These are phyloP conservation scores for Neodontobutis hainanensis DNA, from an alignment of 2,113 vertebrate genomes.

Conservation along the genomic window DNA sequence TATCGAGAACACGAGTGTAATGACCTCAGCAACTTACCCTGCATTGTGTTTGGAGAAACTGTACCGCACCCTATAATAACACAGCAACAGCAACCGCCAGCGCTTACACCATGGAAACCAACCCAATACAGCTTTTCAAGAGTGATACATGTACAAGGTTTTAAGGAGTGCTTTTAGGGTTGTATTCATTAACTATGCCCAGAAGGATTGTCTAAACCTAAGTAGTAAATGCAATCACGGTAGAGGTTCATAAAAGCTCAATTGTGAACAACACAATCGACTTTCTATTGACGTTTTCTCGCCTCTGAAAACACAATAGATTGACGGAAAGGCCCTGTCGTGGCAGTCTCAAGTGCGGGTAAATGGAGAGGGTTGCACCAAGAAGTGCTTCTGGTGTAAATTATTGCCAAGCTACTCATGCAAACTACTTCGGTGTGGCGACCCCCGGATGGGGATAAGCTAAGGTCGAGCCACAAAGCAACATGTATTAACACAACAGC, in stretches of 20 bases:
- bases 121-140: background rate
- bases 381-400: no score
- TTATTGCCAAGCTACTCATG: no score
- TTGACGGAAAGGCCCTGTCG: no score
- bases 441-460: no score
- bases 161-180: background rate
- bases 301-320: conserved; percentile 12
- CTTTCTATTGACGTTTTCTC: conserved; percentile 10
- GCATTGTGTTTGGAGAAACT: background rate
- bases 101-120: background rate
- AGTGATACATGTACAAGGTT: background rate
- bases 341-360: no score
- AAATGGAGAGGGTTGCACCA: no score
- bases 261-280: background rate
- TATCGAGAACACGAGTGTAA: background rate
- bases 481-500: background rate
- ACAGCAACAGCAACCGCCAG: background rate
- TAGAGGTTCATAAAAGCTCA: conserved; percentile 23
- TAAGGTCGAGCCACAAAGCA: background rate
- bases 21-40: background rate
- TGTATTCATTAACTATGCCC: background rate
- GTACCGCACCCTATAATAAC: background rate
- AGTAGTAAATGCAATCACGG: background rate
- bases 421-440: no score
- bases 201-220: conserved; percentile 6